phyloP scores from a whole-genome alignment of 2,888 invertebrate genomes.

The Orgyia antiqua region DNA sequence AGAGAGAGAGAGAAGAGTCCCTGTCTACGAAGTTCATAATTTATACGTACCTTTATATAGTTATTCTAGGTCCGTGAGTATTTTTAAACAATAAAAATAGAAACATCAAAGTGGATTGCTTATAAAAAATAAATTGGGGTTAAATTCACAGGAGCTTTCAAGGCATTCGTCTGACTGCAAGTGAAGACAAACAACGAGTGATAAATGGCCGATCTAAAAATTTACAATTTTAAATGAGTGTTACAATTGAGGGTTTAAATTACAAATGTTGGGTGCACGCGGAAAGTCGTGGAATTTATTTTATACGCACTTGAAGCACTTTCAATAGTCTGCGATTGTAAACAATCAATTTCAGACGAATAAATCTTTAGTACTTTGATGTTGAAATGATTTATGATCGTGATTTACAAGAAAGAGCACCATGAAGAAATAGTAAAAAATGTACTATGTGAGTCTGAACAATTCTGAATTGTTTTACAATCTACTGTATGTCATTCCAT shows the following conservation, averaged over 20 bases:
- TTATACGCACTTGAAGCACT: conserved; percentile 18
- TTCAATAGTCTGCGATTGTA: conserved; percentile 30
- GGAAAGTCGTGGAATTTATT: conserved; percentile 49
- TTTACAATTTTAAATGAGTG: conserved; percentile 57
- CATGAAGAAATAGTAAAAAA: conserved; percentile 14
- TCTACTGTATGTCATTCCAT: too few relatives aligned
- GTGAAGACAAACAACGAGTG: conserved; percentile 29
- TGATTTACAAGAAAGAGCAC: conserved; percentile 17
- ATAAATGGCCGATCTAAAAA: conserved; percentile 44
- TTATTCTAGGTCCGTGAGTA: too few relatives aligned
- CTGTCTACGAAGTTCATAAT: too few relatives aligned
- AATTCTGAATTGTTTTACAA: conserved; percentile 1
- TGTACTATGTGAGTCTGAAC: not conserved
- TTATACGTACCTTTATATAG: too few relatives aligned
- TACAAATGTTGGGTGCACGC: conserved; percentile 39
- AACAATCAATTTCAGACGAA: conserved; percentile 39
- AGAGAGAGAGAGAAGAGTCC: too few relatives aligned
- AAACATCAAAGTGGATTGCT: too few relatives aligned
- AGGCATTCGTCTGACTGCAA: too few relatives aligned
- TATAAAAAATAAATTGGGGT: too few relatives aligned
- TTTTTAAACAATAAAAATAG: too few relatives aligned
- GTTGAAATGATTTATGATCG: conserved; percentile 22
- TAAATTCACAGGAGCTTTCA: too few relatives aligned
- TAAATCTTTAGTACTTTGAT: conserved; percentile 47
- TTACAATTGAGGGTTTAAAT: conserved; percentile 51